Conservation (phyloP, 2,113 vertebrate species). For the Microtus pennsylvanicus region DNA sequence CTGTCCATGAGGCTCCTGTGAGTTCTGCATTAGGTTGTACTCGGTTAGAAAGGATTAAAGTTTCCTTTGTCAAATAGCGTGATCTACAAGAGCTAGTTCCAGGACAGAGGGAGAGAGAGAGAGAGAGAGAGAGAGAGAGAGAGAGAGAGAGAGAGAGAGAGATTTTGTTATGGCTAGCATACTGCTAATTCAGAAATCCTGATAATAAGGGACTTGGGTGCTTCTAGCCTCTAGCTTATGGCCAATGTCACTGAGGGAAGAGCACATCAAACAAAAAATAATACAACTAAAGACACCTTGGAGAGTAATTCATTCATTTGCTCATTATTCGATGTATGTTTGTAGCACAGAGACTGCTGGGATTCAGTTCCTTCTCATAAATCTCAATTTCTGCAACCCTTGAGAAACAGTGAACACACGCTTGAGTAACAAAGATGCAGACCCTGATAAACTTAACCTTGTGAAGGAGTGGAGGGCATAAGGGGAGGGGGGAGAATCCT, state of each 20-base stretch:
- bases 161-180: background rate
- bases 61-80: background rate
- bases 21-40: background rate
- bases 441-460: background rate
- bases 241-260: background rate
- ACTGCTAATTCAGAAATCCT: background rate
- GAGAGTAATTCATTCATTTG: background rate
- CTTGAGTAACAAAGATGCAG: background rate
- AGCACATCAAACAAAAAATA: background rate
- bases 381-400: background rate
- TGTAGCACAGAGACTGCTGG: background rate
- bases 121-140: too few species aligned
- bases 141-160: too few species aligned
- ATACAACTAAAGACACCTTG: background rate
- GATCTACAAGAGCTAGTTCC: too few species aligned
- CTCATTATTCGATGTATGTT: background rate
- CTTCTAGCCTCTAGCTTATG: background rate
- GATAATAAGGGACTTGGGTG: background rate
- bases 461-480: background rate
- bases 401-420: background rate
- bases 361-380: background rate
- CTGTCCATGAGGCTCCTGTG: background rate
- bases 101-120: too few species aligned
- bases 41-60: background rate
- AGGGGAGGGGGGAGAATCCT: background rate